Base-by-base conservation (phyloP, 2,797 vertebrate species). In the Mallotus villosus region DNA sequence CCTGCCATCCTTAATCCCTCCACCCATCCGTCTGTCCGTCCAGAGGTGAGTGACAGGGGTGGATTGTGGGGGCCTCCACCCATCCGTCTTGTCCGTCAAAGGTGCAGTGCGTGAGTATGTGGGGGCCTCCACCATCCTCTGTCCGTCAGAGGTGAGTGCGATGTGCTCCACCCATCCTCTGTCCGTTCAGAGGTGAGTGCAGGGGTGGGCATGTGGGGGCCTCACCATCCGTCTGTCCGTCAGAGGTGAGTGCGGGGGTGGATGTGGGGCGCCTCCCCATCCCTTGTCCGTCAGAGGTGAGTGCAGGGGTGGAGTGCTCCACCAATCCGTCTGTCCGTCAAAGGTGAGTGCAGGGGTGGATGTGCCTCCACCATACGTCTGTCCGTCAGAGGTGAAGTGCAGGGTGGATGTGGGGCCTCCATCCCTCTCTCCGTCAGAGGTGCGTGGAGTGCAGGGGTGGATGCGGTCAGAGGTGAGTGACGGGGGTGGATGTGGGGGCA, bases 1-100 rank as follows among this genome's bases (percentile, higher is more conserved):
- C 25, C 25, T 3, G 2, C 25, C 2, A 25, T 86, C 73, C 71
- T 75, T 81, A 71, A 79, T 77, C 73, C 66, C 66, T 75, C 65
- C 64, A 17, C 61, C 51, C 72, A 51, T 83, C 72, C 62, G n/a
- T 83, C 73, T n/a, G n/a, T n/a, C n/a, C n/a, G n/a, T n/a, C n/a
- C n/a, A n/a, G n/a, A n/a, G n/a, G n/a, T n/a, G n/a, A n/a, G n/a
- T n/a, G n/a, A n/a, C n/a, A n/a, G n/a, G n/a, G n/a, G n/a, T n/a
- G n/a, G n/a, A n/a, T n/a, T n/a, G n/a, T n/a, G n/a, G n/a, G n/a
- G n/a, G n/a, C 72, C 63, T 60, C 27, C 67, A 27, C 27, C 65
- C 55, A 62, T 84, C 70, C 29, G 2, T 4, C 29, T 41, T 82
- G 22, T 53, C 7, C 12, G 14, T 16, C 17, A 2, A 2, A 16